phyloP scores from a whole-genome alignment of 2,113 vertebrate genomes.

The Pelusios castaneus region DNA sequence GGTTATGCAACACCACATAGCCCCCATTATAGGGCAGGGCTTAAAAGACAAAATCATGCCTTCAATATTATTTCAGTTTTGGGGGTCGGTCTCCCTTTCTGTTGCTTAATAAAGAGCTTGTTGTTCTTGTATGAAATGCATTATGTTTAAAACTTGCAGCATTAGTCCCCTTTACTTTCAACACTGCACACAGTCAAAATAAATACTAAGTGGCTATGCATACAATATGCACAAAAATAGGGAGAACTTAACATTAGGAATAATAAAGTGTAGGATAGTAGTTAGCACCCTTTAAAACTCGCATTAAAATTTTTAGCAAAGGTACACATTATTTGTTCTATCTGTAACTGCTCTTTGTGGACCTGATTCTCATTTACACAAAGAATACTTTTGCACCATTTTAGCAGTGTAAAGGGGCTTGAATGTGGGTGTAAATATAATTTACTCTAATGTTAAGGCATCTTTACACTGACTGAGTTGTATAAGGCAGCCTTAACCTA shows the following conservation, averaged over 20 bases:
- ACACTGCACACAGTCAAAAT: no score
- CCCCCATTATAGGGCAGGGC: neutral
- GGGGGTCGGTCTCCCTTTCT: neutral
- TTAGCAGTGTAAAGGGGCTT: neutral
- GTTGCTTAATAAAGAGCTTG: neutral
- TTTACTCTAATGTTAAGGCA: neutral
- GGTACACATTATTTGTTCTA: neutral
- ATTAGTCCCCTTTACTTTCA: no score
- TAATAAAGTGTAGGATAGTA: neutral
- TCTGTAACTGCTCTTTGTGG: neutral
- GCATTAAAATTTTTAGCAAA: neutral
- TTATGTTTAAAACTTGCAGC: neutral
- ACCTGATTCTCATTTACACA: no score
- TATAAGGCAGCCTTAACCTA: neutral
- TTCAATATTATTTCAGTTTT: neutral
- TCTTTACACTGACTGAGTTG: neutral
- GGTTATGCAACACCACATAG: neutral
- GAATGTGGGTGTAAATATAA: neutral
- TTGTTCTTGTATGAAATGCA: neutral
- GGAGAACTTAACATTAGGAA: neutral
- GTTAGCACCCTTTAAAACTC: neutral
- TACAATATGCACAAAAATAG: neutral
- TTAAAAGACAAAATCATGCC: neutral
- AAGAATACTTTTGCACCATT: neutral
- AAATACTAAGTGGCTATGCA: neutral